Evolutionary conservation across 1,140 invertebrate species (phyloP), one percentile per base, ranked within the genome.

Genomic region (Drosophila lowei): DNA sequence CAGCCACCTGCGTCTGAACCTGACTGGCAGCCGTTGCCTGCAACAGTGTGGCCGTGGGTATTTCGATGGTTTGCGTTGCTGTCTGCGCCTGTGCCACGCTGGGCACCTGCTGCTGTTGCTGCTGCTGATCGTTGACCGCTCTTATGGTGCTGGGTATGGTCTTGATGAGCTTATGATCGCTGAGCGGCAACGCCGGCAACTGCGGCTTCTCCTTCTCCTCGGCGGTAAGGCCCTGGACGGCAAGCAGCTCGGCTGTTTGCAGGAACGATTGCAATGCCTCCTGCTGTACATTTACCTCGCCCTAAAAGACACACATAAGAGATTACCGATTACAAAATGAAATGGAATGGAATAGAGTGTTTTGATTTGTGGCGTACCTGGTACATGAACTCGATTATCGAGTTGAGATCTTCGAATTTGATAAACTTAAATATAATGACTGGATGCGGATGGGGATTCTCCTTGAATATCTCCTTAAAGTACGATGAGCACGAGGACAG

Each of bases 271-370:
- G 94, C 77, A 98, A 92, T 85, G 97, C 96, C 65, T 96, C 96
- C 91, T 97, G 96, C 71, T 96, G 95, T 56, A 98, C 96, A 91
- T 97, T 97, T 7, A 98, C 97, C 92, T 98, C 97, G 58, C 97
- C 97, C 90, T 94, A 91, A 21, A 60, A 42, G 7, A 16, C 4
- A 52, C 16, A 15, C 23, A 18, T 0, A 11, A 56, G 7, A 2
- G 28, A 8, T 30, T 30, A 30, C 28, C 28, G 28, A 13, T 16
- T n/a, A 53, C 7, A 50, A 11, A 30, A 28, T 16, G 21, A 13
- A 18, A 18, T 30, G 28, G 0, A 8, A 30, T 30, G 8, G 2
- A 9, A 30, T 9, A 3, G 30, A 30, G 30, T 30, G 34, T 13
- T n/a, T 34, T 52, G 9, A 4, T 25, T 25, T 11, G 3, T n/a